Percentiles rank a stretch among this genome's conserved stretches.
Evolutionary conservation across 2,888 invertebrate genomes (phyloP).

Genomic region (Cantharis nigra): DNA sequence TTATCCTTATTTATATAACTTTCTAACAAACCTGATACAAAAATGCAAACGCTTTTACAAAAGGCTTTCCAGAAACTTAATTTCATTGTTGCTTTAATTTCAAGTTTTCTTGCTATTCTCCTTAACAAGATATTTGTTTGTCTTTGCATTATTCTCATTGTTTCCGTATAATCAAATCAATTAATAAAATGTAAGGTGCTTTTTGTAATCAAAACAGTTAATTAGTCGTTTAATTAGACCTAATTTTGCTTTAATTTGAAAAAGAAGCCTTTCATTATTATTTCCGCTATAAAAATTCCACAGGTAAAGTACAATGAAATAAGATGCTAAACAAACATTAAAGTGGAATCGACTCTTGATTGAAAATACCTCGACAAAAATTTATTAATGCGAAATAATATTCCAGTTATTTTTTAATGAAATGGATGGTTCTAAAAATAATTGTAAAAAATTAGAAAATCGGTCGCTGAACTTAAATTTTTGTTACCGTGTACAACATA

Average conservation of each 20-base stretch:
- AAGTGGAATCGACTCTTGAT: background rate
- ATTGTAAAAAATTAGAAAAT: background rate
- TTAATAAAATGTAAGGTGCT: background rate
- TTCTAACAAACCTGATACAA: background rate
- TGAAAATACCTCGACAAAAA: background rate
- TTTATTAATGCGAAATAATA: background rate
- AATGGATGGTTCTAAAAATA: background rate
- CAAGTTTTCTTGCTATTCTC: background rate
- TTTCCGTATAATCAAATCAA: background rate
- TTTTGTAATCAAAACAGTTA: background rate
- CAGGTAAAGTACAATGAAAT: background rate
- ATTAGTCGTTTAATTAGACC: background rate
- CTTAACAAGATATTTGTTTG: background rate
- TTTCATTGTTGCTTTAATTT: background rate
- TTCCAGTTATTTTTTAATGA: background rate
- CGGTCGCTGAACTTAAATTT: background rate
- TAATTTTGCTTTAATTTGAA: background rate
- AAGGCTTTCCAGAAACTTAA: background rate
- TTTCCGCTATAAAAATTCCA: background rate
- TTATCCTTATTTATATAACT: background rate
- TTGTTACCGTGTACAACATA: background rate
- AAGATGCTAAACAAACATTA: background rate
- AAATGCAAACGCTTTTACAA: background rate
- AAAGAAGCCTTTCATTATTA: background rate
- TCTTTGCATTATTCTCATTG: background rate